These are phyloP conservation scores for Drosophila parvula DNA, from an alignment of 1,140 invertebrate genomes.

Conservation along the genomic window DNA sequence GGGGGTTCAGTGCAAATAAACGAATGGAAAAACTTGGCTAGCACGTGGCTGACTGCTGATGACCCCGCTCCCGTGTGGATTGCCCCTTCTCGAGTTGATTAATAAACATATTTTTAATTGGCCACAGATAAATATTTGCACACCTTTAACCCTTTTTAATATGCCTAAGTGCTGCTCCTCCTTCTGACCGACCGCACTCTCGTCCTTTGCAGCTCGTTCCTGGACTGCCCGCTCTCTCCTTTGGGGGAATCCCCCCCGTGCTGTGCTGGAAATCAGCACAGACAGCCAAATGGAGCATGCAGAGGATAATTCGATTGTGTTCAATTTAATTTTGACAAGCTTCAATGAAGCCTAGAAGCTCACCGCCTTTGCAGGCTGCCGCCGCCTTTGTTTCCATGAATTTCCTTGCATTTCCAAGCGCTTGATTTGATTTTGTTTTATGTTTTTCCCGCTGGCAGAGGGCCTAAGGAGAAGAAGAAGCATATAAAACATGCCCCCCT, in stretches of 20 bases:
- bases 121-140: conserved; percentile 71
- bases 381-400: conserved; percentile 15
- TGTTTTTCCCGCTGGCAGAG: conserved; percentile 69
- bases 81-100: conserved; percentile 44
- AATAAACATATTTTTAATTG: conserved; percentile 79
- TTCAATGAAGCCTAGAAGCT: conserved; percentile 65
- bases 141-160: conserved; percentile 82
- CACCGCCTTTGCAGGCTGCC: background rate
- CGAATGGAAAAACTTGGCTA: conserved; percentile 13
- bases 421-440: conserved; percentile 82
- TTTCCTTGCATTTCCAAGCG: conserved; percentile 26
- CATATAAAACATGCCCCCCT: conserved; percentile 34
- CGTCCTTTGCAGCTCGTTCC: background rate
- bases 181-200: conserved; percentile 2
- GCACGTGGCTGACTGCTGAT: conserved; percentile 49
- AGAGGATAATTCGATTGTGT: conserved; percentile 83
- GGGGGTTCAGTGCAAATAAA: conserved; percentile 58
- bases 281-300: conserved; percentile 75
- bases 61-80: background rate
- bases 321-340: conserved; percentile 84
- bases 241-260: conserved; percentile 7
- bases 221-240: background rate
- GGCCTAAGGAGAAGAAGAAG: conserved; percentile 27
- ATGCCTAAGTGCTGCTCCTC: conserved; percentile 62
- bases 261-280: conserved; percentile 39